A percentile compares a stretch with the other conserved stretches of the same genome.
These are phyloP conservation scores for Nezara viridula DNA, from an alignment of 2,888 invertebrate genomes.

Conservation along the genomic window DNA sequence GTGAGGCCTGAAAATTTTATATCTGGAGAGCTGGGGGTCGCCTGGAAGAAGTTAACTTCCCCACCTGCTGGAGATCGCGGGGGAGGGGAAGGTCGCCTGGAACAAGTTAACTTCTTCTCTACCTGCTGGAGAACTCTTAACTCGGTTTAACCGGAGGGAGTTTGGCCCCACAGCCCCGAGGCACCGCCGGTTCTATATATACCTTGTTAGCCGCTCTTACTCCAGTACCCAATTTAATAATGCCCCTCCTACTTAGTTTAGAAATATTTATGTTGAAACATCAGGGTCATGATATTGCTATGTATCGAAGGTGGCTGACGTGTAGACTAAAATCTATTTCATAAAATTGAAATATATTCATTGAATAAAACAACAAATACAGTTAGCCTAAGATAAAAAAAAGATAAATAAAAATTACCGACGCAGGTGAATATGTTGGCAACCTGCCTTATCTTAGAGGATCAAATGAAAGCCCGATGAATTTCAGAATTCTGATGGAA, in stretches of 20 bases:
- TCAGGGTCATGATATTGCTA: not conserved
- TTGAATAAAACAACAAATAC: too few species aligned
- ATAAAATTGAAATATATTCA: too few species aligned
- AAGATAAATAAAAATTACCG: too few species aligned
- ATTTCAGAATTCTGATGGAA: too few species aligned
- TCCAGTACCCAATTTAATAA: not conserved
- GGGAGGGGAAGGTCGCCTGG: not conserved
- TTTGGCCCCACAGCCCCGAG: not conserved
- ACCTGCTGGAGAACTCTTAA: constrained; percentile 14
- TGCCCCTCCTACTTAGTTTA: not conserved
- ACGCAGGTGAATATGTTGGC: too few species aligned
- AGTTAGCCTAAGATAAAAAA: too few species aligned
- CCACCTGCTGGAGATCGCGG: not conserved
- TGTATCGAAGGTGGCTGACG: too few species aligned
- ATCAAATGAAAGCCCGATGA: too few species aligned
- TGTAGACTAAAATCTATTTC: too few species aligned
- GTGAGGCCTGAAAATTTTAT: not conserved
- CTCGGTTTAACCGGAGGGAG: constrained; percentile 28
- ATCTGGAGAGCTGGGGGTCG: not conserved
- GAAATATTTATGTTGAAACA: not conserved
- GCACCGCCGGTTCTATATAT: not conserved
- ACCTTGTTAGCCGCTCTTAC: not conserved
- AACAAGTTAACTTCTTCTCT: constrained; percentile 6
- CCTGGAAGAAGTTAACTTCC: not conserved
- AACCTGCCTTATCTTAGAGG: too few species aligned